These are phyloP conservation scores for Hemiprocne comata DNA, from an alignment of 2,113 vertebrate species.

Conservation along the genomic window DNA sequence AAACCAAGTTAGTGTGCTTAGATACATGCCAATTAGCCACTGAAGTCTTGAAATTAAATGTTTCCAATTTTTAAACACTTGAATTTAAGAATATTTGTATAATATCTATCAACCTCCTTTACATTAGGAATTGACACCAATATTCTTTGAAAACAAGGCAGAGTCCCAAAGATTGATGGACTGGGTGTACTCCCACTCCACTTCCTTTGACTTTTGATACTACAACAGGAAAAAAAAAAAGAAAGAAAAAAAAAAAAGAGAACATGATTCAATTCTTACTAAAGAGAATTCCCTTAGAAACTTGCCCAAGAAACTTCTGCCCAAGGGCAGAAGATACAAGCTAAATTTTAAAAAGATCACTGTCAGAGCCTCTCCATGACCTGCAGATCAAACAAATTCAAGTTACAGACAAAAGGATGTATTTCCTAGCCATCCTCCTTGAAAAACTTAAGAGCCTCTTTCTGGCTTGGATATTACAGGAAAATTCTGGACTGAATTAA, in stretches of 20 bases:
- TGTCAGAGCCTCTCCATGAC: background rate
- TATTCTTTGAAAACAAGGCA: background rate
- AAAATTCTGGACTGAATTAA: background rate
- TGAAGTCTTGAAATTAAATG: background rate
- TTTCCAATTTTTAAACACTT: background rate
- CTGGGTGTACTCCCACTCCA: background rate
- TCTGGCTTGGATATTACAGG: background rate
- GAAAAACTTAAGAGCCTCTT: background rate
- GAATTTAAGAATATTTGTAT: background rate
- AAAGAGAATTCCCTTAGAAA: background rate
- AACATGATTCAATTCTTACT: background rate
- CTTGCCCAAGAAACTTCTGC: background rate
- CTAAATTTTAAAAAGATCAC: background rate
- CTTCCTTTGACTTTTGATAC: background rate
- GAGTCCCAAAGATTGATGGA: background rate
- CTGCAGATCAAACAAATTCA: background rate
- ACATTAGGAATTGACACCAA: background rate
- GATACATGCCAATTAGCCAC: background rate
- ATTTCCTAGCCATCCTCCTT: background rate
- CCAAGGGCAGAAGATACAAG: accelerated
- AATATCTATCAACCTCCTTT: background rate
- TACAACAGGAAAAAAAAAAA: background rate
- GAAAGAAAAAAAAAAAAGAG: background rate
- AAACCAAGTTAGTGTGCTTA: background rate
- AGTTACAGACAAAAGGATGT: background rate